These are phyloP conservation scores for Channa argus DNA, from an alignment of 2,113 vertebrate species.

Conservation along the genomic window DNA sequence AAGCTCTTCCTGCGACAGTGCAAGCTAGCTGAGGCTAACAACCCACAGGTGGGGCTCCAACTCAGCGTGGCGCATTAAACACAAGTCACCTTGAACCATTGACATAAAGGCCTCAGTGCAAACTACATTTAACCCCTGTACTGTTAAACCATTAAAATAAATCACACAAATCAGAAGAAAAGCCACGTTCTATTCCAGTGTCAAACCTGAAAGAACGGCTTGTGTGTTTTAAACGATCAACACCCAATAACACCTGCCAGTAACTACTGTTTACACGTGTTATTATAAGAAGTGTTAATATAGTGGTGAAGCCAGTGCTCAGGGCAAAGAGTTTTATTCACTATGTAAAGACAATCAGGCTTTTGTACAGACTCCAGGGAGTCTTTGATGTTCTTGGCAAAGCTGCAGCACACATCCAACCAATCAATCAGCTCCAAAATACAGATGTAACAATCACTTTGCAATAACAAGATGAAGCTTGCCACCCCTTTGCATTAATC, in stretches of 20 bases:
- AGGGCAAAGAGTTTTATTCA: conserved; percentile 47
- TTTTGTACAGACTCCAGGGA: conserved; percentile 70
- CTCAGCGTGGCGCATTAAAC: background rate
- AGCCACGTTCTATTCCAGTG: conserved; percentile 4
- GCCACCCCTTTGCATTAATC: conserved; percentile 54
- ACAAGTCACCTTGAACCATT: conserved; percentile 22
- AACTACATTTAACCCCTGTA: background rate
- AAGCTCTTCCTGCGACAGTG: conserved; percentile 98
- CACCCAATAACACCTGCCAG: conserved; percentile 34
- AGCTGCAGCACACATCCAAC: conserved; percentile 50
- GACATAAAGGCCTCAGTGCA: conserved; percentile 1
- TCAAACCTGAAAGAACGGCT: conserved; percentile 46
- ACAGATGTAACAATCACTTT: conserved; percentile 58
- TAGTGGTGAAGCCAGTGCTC: conserved; percentile 44
- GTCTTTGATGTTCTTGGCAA: conserved; percentile 67
- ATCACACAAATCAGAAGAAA: conserved; percentile 27
- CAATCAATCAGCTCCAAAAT: conserved; percentile 58
- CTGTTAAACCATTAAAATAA: conserved; percentile 39
- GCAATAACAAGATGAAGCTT: conserved; percentile 74
- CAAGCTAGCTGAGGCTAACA: conserved; percentile 98
- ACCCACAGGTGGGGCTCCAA: conserved; percentile 91
- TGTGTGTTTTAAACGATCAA: conserved; percentile 39
- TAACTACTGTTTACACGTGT: conserved; percentile 51
- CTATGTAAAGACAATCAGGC: conserved; percentile 67
- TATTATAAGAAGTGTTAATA: conserved; percentile 56